These are phyloP conservation scores for Microcaecilia unicolor DNA, from an alignment of 2,797 vertebrate species.

Conservation along the genomic window DNA sequence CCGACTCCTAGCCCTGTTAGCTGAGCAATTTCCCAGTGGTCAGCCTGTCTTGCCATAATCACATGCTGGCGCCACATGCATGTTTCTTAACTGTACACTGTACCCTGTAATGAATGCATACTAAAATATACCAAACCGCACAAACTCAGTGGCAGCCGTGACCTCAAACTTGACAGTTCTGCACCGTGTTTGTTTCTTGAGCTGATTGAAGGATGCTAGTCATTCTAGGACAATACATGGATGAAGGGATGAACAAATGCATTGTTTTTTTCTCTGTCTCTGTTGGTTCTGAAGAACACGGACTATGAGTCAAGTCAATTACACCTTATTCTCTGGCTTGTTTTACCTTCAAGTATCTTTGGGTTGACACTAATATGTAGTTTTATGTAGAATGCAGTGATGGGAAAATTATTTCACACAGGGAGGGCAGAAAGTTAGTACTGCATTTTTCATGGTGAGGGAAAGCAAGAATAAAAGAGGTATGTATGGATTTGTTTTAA, in stretches of 20 bases:
- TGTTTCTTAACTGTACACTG: constrained; percentile 73
- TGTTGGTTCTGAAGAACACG: background rate
- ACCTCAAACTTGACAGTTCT: constrained; percentile 60
- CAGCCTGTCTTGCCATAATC: constrained; percentile 93
- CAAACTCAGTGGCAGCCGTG: constrained; percentile 46
- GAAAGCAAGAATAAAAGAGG: no score
- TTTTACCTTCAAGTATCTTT: background rate
- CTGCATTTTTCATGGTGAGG: no score
- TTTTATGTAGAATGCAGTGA: no score
- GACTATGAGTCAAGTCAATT: constrained; percentile 1
- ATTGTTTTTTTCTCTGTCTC: background rate
- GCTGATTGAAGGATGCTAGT: constrained; percentile 25
- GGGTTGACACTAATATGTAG: no score
- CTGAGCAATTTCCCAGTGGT: constrained; percentile 88
- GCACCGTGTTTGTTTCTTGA: constrained; percentile 23
- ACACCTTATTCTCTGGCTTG: background rate
- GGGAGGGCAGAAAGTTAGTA: no score
- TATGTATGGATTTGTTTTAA: no score
- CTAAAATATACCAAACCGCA: constrained; percentile 78
- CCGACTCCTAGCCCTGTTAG: constrained; percentile 67
- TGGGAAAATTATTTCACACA: no score
- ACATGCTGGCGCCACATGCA: constrained; percentile 79
- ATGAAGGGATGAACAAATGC: background rate
- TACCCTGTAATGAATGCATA: constrained; percentile 85
- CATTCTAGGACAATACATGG: no score